Conservation (phyloP, 1,140 invertebrate species). For the Dinoponera quadriceps region DNA sequence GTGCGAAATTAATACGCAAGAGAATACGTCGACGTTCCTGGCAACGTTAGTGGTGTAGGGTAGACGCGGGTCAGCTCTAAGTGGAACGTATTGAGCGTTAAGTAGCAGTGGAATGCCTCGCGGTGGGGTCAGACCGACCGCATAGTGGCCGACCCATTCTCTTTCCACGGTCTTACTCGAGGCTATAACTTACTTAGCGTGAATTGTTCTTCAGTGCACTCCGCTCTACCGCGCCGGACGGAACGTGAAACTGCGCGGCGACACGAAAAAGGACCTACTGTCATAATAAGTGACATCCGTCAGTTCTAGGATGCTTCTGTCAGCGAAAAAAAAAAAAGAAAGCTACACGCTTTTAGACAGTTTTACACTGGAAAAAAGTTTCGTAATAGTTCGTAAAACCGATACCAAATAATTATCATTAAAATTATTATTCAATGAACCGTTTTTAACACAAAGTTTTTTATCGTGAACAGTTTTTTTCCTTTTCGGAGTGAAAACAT, state of each 20-base stretch:
- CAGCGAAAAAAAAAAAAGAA: background rate
- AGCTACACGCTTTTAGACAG: background rate
- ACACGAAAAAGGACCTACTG: background rate
- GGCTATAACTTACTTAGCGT: slow-evolving; percentile 74
- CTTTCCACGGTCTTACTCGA: slow-evolving; percentile 64
- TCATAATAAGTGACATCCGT: slow-evolving; percentile 35
- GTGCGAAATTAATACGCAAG: slow-evolving; percentile 47
- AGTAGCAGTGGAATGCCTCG: slow-evolving; percentile 76
- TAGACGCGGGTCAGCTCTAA: slow-evolving; percentile 72
- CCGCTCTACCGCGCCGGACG: slow-evolving; percentile 25
- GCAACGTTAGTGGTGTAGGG: slow-evolving; percentile 56
- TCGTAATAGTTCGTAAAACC: no score
- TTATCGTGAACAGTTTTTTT: no score
- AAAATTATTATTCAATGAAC: no score
- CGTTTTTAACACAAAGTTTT: no score
- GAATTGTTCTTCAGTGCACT: slow-evolving; percentile 75
- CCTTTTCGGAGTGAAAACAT: background rate
- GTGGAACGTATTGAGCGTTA: slow-evolving; percentile 80
- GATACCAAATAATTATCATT: no score
- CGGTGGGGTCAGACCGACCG: slow-evolving; percentile 65
- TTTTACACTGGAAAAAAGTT: no score
- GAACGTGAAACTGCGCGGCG: slow-evolving; percentile 7
- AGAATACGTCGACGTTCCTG: slow-evolving; percentile 39
- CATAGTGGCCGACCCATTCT: slow-evolving; percentile 44
- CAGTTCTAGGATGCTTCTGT: background rate